A percentile compares a stretch with the other conserved stretches of the same genome.
phyloP scores from a whole-genome alignment of 2,797 vertebrate species.

The Xiphophorus birchmanni region DNA sequence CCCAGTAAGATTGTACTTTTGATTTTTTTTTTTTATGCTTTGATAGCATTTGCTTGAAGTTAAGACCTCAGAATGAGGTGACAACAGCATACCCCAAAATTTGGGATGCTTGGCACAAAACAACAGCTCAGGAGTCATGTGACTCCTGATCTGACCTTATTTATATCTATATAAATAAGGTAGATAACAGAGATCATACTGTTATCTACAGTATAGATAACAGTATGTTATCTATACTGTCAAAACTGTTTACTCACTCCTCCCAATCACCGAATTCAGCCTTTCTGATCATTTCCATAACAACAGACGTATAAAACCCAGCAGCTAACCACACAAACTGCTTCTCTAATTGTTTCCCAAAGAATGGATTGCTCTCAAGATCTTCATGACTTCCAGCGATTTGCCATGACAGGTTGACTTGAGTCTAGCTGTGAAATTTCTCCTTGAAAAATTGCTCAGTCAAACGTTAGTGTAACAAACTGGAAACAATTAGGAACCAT shows the following conservation, averaged over 20 bases:
- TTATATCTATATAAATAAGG: no score
- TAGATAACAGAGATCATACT: no score
- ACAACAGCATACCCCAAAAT: not conserved
- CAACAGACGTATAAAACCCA: not conserved
- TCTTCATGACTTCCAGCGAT: not conserved
- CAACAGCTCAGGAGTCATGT: not conserved
- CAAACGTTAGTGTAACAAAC: not conserved
- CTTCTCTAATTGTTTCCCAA: not conserved
- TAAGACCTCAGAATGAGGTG: not conserved
- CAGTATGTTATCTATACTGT: not conserved
- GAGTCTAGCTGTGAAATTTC: not conserved
- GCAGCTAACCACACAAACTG: not conserved
- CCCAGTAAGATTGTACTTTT: not conserved
- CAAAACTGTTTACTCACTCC: not conserved
- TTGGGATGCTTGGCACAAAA: not conserved
- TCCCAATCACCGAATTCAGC: not conserved
- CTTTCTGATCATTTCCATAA: not conserved
- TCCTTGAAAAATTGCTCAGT: not conserved
- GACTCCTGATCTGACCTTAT: not conserved
- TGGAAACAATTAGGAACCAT: not conserved
- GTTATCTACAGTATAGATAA: no score
- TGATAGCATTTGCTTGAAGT: not conserved
- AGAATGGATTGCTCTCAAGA: not conserved
- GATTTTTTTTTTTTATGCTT: not conserved
- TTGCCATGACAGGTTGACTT: not conserved